Evolutionary conservation across 2,888 invertebrate genomes (phyloP).

Genomic region (Brenthis daphne): DNA sequence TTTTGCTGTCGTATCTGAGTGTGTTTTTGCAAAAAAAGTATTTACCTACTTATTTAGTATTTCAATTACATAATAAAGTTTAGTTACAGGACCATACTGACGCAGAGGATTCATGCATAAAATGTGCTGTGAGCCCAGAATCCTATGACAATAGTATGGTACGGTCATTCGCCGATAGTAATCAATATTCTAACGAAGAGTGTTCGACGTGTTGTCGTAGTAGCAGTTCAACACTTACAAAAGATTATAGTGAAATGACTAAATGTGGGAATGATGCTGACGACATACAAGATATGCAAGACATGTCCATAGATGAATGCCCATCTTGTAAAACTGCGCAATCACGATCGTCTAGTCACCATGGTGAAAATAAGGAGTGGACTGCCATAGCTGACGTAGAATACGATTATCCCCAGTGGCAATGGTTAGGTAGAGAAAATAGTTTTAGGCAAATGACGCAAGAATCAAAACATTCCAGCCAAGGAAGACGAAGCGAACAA

Average conservation of each 20-base stretch:
- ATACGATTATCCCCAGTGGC: constrained; percentile 78
- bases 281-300: constrained; percentile 69
- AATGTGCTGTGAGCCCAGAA: constrained; percentile 80
- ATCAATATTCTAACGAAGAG: constrained; percentile 76
- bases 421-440: constrained; percentile 75
- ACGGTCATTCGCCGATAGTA: constrained; percentile 71
- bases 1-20: no score
- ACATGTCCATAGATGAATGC: constrained; percentile 74
- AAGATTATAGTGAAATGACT: constrained; percentile 78
- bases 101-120: constrained; percentile 79
- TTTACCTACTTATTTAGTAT: background rate
- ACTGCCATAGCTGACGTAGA: constrained; percentile 70
- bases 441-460: constrained; percentile 69
- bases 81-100: constrained; percentile 72
- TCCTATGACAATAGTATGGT: constrained; percentile 81
- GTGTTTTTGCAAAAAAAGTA: no score
- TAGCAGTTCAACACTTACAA: constrained; percentile 74
- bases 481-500: constrained; percentile 65
- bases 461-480: constrained; percentile 62
- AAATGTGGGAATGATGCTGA: constrained; percentile 74
- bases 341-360: constrained; percentile 74
- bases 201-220: constrained; percentile 77
- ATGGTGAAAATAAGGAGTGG: constrained; percentile 74
- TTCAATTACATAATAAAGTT: background rate
- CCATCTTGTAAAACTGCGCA: constrained; percentile 75